Conservation (phyloP, 2,888 invertebrate genomes). For the Rhagophthalmus giganteus region DNA sequence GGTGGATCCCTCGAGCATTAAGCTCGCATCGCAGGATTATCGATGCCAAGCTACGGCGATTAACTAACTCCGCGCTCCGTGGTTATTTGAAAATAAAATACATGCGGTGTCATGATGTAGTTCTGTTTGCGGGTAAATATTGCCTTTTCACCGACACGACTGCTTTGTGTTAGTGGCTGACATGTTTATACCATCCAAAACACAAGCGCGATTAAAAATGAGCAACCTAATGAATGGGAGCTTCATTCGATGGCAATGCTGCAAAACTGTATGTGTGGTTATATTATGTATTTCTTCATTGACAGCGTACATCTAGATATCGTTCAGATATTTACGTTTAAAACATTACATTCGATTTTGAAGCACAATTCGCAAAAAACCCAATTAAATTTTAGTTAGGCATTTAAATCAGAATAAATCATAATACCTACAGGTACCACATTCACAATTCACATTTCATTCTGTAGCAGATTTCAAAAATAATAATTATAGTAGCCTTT, state of each 20-base stretch:
- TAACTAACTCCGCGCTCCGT: constrained; percentile 26
- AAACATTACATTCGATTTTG: no score
- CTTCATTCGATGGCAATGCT: constrained; percentile 9
- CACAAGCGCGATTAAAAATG: constrained; percentile 15
- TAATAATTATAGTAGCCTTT: no score
- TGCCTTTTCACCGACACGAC: constrained; percentile 31
- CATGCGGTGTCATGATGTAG: constrained; percentile 35
- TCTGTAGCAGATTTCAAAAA: no score
- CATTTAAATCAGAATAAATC: neutral
- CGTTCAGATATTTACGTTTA: neutral
- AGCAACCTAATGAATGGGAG: constrained; percentile 15
- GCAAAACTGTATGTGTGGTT: constrained; percentile 1
- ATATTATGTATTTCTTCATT: neutral
- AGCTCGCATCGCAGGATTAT: constrained; percentile 23
- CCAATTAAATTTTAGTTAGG: no score
- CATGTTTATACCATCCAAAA: constrained; percentile 24
- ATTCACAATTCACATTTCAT: no score
- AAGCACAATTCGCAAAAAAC: no score
- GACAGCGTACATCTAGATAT: neutral
- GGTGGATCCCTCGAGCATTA: constrained; percentile 9
- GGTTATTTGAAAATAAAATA: constrained; percentile 40
- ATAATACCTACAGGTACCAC: no score
- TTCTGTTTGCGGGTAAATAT: constrained; percentile 40
- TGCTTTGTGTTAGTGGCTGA: constrained; percentile 21
- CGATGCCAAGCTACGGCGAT: constrained; percentile 25